Conservation (phyloP, 53 echinoderm and acorn worm genomes). For the Mesocentrotus franciscanus region DNA sequence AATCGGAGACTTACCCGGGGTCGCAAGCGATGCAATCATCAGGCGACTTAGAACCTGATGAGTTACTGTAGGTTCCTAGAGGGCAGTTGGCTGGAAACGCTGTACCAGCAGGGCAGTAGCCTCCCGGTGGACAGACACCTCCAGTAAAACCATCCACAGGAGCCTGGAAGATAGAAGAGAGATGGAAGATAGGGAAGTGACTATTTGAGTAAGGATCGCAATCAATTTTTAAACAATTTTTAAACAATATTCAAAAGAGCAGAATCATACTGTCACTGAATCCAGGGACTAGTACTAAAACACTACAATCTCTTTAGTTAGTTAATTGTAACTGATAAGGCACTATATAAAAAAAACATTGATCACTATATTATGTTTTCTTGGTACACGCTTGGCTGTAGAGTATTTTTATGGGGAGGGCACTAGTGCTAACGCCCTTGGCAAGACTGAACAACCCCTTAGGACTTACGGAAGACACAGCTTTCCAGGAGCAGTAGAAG, state of each 20-base stretch:
- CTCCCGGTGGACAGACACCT: constrained; percentile 96
- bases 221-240: no score
- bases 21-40: constrained; percentile 98
- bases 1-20: constrained; percentile 79
- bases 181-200: not conserved
- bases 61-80: constrained; percentile 96
- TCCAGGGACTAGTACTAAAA: no score
- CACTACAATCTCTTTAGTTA: no score
- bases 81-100: constrained; percentile 97
- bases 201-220: not conserved
- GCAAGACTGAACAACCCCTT: not conserved
- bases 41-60: constrained; percentile 92
- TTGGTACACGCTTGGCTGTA: no score
- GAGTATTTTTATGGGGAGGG: no score
- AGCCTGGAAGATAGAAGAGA: constrained; percentile 67
- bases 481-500: constrained; percentile 94
- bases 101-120: constrained; percentile 97
- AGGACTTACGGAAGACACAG: constrained; percentile 90
- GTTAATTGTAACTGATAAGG: no score
- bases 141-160: constrained; percentile 97
- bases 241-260: not conserved
- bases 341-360: no score
- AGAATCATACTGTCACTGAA: no score
- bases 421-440: no score
- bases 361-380: no score